phyloP scores from a whole-genome alignment of 2,888 invertebrate species.

The Oscheius sp. region DNA sequence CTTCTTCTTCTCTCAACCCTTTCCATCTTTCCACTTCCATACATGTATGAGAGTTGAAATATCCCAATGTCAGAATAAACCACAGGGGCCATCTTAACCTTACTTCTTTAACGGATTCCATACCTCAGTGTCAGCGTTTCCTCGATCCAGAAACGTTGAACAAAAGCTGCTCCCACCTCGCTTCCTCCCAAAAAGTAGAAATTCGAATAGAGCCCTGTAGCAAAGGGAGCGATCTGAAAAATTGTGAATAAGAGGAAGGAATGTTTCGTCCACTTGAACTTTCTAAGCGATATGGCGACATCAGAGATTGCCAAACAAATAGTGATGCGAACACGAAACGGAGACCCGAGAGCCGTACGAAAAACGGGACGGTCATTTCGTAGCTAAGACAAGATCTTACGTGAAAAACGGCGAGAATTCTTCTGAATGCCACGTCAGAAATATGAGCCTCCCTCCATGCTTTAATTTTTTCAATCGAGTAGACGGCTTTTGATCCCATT shows the following conservation, averaged over 20 bases:
- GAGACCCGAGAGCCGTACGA: constrained; percentile 6
- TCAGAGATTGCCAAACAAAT: constrained; percentile 26
- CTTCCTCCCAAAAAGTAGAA: constrained; percentile 70
- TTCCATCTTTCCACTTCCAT: constrained; percentile 61
- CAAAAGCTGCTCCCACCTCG: constrained; percentile 67
- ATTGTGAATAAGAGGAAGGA: neutral
- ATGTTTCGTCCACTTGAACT: constrained; percentile 18
- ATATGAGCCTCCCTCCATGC: constrained; percentile 58
- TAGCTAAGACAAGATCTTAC: neutral
- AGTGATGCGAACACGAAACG: constrained; percentile 22
- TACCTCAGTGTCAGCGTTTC: constrained; percentile 66
- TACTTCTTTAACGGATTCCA: neutral
- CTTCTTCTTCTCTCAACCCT: constrained; percentile 32
- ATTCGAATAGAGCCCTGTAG: constrained; percentile 69
- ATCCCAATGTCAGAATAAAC: constrained; percentile 63
- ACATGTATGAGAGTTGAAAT: constrained; percentile 64
- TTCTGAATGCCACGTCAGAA: constrained; percentile 62
- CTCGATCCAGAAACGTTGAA: constrained; percentile 67
- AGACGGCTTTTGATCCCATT: constrained; percentile 64
- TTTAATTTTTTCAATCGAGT: constrained; percentile 53
- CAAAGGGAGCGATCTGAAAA: constrained; percentile 66
- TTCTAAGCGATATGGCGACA: constrained; percentile 14
- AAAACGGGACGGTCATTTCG: neutral
- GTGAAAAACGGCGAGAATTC: constrained; percentile 62
- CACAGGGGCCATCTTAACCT: constrained; percentile 62